These are phyloP conservation scores for Girardinichthys multiradiatus DNA, from an alignment of 2,113 vertebrate genomes.

Conservation along the genomic window DNA sequence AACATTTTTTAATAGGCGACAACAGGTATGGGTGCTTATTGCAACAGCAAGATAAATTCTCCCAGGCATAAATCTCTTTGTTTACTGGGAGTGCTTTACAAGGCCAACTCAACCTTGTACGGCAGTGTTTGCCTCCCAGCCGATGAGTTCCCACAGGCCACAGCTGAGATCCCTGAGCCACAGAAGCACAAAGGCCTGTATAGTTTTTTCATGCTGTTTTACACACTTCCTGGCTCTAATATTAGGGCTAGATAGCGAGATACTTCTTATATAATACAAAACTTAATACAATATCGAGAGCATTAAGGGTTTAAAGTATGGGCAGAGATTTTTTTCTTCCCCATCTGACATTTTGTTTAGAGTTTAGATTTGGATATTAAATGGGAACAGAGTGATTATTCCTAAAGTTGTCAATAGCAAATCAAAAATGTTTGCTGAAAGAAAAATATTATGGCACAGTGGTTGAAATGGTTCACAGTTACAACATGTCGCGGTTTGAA, in stretches of 20 bases:
- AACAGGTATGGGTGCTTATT: slow-evolving; percentile 53
- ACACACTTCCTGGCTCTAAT: slow-evolving; percentile 18
- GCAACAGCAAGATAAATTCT: slow-evolving; percentile 30
- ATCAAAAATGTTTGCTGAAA: neutral
- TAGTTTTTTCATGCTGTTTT: slow-evolving; percentile 33
- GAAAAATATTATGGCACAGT: neutral
- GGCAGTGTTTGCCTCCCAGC: slow-evolving; percentile 49
- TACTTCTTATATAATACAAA: slow-evolving; percentile 5
- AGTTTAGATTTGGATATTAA: neutral
- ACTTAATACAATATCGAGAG: neutral
- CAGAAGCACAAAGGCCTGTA: slow-evolving; percentile 44
- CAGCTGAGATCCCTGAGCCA: slow-evolving; percentile 46
- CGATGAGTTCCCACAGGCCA: slow-evolving; percentile 53
- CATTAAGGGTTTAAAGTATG: neutral
- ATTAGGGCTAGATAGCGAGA: slow-evolving; percentile 1
- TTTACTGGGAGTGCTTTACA: slow-evolving; percentile 48
- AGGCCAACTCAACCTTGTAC: slow-evolving; percentile 59
- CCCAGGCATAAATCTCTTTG: slow-evolving; percentile 35
- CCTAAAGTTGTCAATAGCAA: neutral
- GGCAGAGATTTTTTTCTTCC: neutral
- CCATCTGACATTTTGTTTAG: neutral
- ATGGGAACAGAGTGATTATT: neutral
- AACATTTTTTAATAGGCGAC: slow-evolving; percentile 64
- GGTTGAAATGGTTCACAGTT: neutral
- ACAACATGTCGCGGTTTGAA: neutral